phyloP scores from a whole-genome alignment of 2,888 invertebrate genomes.

The Phengaris arion region DNA sequence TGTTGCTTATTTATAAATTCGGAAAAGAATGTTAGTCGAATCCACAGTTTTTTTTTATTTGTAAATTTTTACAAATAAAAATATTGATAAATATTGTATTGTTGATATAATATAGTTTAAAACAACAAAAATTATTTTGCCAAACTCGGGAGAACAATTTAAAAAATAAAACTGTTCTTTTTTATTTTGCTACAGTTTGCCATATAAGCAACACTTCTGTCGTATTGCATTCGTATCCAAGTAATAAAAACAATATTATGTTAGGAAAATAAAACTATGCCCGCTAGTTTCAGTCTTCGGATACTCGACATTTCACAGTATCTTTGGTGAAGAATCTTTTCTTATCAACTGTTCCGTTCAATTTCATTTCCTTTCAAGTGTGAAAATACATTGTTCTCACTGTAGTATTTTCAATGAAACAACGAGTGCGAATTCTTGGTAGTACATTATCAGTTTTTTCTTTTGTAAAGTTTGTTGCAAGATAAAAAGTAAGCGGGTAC shows the following conservation, averaged over 20 bases:
- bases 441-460: conserved; percentile 10
- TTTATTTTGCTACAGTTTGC: background rate
- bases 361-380: conserved; percentile 27
- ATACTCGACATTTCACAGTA: conserved; percentile 14
- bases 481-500: background rate
- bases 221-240: background rate
- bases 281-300: background rate
- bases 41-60: no score
- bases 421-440: background rate
- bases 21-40: no score
- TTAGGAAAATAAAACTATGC: conserved; percentile 5
- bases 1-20: no score
- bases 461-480: background rate
- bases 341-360: conserved; percentile 21
- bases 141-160: no score
- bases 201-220: background rate
- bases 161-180: no score
- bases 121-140: no score
- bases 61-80: no score
- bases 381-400: conserved; percentile 21
- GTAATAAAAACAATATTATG: background rate
- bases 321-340: conserved; percentile 25
- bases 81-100: no score
- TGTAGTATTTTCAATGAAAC: background rate
- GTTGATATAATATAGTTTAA: no score